A percentile compares a stretch with the other conserved stretches of the same genome.
phyloP scores from a whole-genome alignment of 2,113 vertebrate species.

The Gallinago paraguaiae region DNA sequence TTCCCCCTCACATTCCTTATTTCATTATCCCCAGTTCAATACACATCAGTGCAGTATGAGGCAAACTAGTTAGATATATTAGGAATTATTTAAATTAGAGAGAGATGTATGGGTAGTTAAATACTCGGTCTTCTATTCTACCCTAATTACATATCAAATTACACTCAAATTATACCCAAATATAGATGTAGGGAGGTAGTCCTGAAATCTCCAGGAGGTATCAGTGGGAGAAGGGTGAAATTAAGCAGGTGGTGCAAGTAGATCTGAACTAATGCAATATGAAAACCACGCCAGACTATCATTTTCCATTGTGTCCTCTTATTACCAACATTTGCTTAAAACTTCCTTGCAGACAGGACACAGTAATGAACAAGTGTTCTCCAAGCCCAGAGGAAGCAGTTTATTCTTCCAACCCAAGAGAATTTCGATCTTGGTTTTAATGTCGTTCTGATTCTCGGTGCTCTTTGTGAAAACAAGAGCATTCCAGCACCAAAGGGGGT shows the following conservation, averaged over 20 bases:
- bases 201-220: slow-evolving; percentile 48
- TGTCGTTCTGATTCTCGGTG: background rate
- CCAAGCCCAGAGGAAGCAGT: background rate
- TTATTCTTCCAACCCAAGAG: background rate
- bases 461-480: background rate
- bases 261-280: slow-evolving; percentile 38
- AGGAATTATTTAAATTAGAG: slow-evolving; percentile 83
- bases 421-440: background rate
- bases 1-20: slow-evolving; percentile 73
- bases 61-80: slow-evolving; percentile 73
- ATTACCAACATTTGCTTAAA: slow-evolving; percentile 22
- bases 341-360: background rate
- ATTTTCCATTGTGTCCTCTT: slow-evolving; percentile 32
- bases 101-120: slow-evolving; percentile 78
- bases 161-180: slow-evolving; percentile 76
- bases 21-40: slow-evolving; percentile 82
- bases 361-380: background rate
- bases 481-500: background rate
- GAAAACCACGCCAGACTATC: background rate
- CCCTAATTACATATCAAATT: slow-evolving; percentile 78
- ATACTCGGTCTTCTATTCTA: slow-evolving; percentile 75
- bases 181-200: slow-evolving; percentile 68
- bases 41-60: slow-evolving; percentile 70
- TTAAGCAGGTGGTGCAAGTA: background rate
- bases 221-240: slow-evolving; percentile 2